phyloP scores from a whole-genome alignment of 64 coral and sea anemone species.

The Cladopsammia gracilis region DNA sequence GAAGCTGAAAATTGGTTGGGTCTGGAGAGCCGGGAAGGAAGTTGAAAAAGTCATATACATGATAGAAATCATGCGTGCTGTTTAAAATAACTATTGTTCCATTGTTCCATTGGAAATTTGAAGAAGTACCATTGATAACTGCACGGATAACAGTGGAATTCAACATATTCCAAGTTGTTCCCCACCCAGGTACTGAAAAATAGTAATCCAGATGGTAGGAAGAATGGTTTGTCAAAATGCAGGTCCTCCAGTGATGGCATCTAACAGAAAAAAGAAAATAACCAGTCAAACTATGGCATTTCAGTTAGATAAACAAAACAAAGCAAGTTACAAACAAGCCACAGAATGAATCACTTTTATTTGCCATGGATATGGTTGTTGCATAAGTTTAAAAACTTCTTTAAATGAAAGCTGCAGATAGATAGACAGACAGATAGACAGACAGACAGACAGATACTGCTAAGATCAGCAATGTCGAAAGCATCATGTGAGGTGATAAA shows the following conservation, averaged over 20 bases:
- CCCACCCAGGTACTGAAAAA: constrained; percentile 77
- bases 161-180: constrained; percentile 15
- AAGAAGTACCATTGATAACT: constrained; percentile 62
- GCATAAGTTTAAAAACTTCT: no score
- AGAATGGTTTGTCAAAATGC: constrained; percentile 34
- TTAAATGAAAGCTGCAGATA: no score
- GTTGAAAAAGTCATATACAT: constrained; percentile 92
- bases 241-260: constrained; percentile 85
- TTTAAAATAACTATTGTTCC: not conserved
- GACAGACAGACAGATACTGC: no score
- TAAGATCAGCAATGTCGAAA: no score
- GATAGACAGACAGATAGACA: no score
- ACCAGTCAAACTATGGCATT: not conserved
- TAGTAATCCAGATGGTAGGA: constrained; percentile 78
- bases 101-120: not conserved
- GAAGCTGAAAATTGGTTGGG: constrained; percentile 66
- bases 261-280: constrained; percentile 31
- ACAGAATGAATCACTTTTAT: no score
- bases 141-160: constrained; percentile 77
- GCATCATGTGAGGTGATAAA: no score
- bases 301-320: no score
- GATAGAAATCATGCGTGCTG: constrained; percentile 50
- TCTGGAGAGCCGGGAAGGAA: constrained; percentile 62
- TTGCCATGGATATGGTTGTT: no score
- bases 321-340: no score